Base-by-base conservation (phyloP, 1,140 invertebrate species). In the Apis laboriosa region DNA sequence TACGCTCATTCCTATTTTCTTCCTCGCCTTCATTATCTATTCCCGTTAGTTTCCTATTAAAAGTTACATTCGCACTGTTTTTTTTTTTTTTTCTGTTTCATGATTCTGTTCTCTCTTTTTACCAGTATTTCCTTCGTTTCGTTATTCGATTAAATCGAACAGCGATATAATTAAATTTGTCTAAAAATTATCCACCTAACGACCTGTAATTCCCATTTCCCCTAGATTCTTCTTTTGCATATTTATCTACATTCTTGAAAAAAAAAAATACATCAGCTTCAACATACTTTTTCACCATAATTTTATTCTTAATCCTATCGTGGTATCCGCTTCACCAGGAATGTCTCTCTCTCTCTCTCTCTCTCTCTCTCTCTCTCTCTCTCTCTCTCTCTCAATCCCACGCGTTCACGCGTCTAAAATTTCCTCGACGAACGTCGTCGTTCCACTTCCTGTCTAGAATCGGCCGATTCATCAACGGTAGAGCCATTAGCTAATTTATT, bases 401-500 rank as follows among this genome's bases (percentile, higher is more conserved):
- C 75, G 75, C 58, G 34, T 63, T 1, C 24, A 3, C n/a, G n/a
- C n/a, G n/a, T 15, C 17, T 66, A 58, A 68, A 56, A 49, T 55
- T 66, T 58, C 58, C n/a, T 21, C 17, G 4, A 13, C 53, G 21
- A 68, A 24, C 19, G 8, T 24, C 13, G 34, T 68, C 61, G 58
- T 70, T 34, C 56, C 34, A 61, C 72, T 88, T 88, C 80, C 86
- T 81, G 78, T 8, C 58, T 61, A 75, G 75, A 84, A 81, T 78
- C 71, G 70, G 24, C 66, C 77, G 77, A 85, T 74, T 85, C 58
- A 61, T 63, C 83, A 64, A 68, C 34, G 51, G 73, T 43, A 49
- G 51, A 58, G 73, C 58, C 58, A 88, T 88, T 83, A 88, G 53
- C 73, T 83, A 85, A 88, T 88, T 88, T 85, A 83, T 88, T 88